A percentile compares a stretch with the other conserved stretches of the same genome.
phyloP scores from a whole-genome alignment of 2,888 invertebrate species.

The Atherix ibis region DNA sequence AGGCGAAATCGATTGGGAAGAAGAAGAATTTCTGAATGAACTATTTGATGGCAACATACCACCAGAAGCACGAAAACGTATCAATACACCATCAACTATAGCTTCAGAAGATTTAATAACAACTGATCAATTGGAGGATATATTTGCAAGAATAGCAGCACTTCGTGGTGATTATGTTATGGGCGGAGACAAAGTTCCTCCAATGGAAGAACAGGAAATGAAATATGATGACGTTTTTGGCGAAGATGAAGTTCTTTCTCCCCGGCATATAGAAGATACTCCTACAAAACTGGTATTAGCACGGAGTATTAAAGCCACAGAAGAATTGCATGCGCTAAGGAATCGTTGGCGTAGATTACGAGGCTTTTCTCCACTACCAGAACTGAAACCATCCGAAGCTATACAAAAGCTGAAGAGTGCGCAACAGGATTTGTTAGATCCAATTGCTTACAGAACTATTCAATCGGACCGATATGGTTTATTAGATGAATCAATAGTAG shows the following conservation, averaged over 20 bases:
- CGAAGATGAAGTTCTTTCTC: slow-evolving; percentile 1
- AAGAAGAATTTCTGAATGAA: no score
- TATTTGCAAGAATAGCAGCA: no score
- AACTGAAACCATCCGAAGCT: neutral
- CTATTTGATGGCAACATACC: no score
- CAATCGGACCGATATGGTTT: no score
- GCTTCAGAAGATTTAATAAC: no score
- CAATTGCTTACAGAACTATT: neutral
- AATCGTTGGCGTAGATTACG: neutral
- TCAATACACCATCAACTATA: no score
- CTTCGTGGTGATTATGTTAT: no score
- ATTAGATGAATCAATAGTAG: slow-evolving; percentile 1
- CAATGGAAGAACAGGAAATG: no score
- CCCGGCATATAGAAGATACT: neutral
- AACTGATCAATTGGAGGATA: no score
- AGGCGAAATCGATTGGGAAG: no score
- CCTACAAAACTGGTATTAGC: slow-evolving; percentile 1
- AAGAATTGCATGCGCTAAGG: neutral
- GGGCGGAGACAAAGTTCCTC: no score
- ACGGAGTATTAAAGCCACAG: slow-evolving; percentile 1
- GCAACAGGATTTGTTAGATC: neutral
- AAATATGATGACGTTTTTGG: slow-evolving; percentile 5
- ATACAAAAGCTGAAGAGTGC: neutral
- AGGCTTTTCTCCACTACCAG: slow-evolving; percentile 1
- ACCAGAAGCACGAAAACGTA: no score